Conservation (phyloP, 2,888 invertebrate genomes). For the Epirrhoe tristata region DNA sequence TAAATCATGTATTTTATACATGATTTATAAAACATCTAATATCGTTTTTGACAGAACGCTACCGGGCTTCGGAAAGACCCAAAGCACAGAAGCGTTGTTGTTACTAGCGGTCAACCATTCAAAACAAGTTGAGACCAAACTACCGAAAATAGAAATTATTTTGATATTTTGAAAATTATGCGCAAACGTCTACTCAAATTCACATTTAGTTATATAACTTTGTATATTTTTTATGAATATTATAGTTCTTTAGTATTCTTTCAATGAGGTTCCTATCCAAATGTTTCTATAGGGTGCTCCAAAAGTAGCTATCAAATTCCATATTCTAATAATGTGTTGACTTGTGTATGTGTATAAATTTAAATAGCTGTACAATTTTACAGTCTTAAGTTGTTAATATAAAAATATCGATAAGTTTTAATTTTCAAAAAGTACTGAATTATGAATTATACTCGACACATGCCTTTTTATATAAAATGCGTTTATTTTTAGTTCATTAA, state of each 20-base stretch:
- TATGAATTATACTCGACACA: constrained; percentile 19
- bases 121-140: too few species aligned
- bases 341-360: not conserved
- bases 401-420: constrained; percentile 3
- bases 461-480: constrained; percentile 2
- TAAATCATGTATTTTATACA: too few species aligned
- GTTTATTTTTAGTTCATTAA: constrained; percentile 11
- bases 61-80: too few species aligned
- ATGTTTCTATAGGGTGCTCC: not conserved
- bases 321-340: not conserved
- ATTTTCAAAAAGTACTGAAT: constrained; percentile 24
- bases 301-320: not conserved
- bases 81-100: too few species aligned
- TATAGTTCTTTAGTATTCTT: constrained; percentile 8
- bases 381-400: not conserved
- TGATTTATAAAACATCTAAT: too few species aligned
- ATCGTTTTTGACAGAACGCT: too few species aligned
- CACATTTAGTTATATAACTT: constrained; percentile 1
- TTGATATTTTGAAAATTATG: too few species aligned
- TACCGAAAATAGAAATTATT: too few species aligned
- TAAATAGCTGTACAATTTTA: not conserved
- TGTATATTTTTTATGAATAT: not conserved
- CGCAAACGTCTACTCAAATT: constrained; percentile 15
- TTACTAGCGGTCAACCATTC: too few species aligned
- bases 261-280: constrained; percentile 18